Evolutionary conservation across 2,888 invertebrate species (phyloP), one percentile per base, ranked within the genome.

Genomic region (Calliphora vomitoria): DNA sequence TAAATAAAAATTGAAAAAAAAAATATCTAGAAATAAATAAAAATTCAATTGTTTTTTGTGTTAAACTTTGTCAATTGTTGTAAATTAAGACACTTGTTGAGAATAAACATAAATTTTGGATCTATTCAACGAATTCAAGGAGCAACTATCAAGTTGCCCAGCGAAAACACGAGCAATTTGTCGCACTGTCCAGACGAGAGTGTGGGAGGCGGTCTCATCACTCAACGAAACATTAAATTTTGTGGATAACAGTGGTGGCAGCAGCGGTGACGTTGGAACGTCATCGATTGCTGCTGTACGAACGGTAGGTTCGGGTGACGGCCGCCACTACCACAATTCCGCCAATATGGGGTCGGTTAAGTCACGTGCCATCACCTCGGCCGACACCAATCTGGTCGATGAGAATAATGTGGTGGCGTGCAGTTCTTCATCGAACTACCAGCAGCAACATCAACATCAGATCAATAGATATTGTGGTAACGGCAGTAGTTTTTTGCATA

Each of bases 101-200:
- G 64, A 31, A 58, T 72, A 89, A 88, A 18, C 66, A 62, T 88
- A 84, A 90, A 90, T 87, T 93, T 93, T 93, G 93, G 93, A 93
- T 93, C 92, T 93, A 90, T 91, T 93, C 90, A 92, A 91, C 91
- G 92, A 91, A 90, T 88, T 93, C 86, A 93, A 91, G 91, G 93
- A 92, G 93, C 93, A 93, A 93, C 93, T 93, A 87, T 92, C 92
- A 91, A 93, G 93, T 93, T 93, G 93, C 93, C 93, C 93, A 88
- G 92, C 93, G 90, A 93, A 92, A 90, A 91, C 92, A 83, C 90
- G 91, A 75, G 90, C 90, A 87, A 90, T 93, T 88, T 93, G 93
- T 89, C 92, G 93, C 89, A 91, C 92, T 92, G 92, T 90, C 85
- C 89, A 90, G 87, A 89, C 90, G 80, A 89, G 89, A 89, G 89